Conservation (phyloP, 2,113 vertebrate species). For the Macrotus californicus region DNA sequence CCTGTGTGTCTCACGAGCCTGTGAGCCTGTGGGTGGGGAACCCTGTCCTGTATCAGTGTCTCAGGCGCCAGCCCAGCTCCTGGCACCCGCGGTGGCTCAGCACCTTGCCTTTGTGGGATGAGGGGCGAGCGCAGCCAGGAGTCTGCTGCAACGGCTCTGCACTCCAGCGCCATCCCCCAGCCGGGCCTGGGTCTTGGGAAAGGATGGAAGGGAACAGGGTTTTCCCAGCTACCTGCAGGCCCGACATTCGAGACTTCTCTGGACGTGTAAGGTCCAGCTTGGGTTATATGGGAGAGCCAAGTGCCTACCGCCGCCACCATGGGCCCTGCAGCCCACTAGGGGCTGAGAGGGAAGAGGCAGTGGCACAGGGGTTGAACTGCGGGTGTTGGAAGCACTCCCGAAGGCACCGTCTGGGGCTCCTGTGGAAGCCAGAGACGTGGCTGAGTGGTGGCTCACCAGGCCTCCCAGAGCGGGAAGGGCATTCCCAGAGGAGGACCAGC, state of each 20-base stretch:
- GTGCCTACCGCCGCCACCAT: fast-evolving
- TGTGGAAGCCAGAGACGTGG: fast-evolving
- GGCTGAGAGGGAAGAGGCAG: background rate
- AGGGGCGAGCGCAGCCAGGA: fast-evolving
- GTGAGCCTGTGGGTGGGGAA: fast-evolving
- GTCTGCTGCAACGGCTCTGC: background rate
- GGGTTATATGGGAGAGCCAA: too few relatives aligned
- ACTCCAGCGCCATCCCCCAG: too few relatives aligned
- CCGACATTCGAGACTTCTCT: background rate
- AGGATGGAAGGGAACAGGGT: too few relatives aligned
- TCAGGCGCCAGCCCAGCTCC: background rate
- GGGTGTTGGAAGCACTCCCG: background rate
- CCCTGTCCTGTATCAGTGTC: fast-evolving
- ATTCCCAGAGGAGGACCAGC: background rate
- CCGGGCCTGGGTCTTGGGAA: background rate
- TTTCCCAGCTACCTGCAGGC: background rate
- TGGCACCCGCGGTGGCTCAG: too few relatives aligned
- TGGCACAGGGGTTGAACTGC: too few relatives aligned
- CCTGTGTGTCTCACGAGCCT: background rate
- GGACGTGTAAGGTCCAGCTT: background rate
- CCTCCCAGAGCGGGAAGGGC: too few relatives aligned
- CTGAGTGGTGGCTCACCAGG: background rate
- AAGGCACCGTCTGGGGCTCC: background rate
- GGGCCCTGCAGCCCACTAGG: background rate
- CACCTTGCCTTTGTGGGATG: fast-evolving